Evolutionary conservation across 2,113 vertebrate species (phyloP).

Genomic region (Onychostruthus taczanowskii): DNA sequence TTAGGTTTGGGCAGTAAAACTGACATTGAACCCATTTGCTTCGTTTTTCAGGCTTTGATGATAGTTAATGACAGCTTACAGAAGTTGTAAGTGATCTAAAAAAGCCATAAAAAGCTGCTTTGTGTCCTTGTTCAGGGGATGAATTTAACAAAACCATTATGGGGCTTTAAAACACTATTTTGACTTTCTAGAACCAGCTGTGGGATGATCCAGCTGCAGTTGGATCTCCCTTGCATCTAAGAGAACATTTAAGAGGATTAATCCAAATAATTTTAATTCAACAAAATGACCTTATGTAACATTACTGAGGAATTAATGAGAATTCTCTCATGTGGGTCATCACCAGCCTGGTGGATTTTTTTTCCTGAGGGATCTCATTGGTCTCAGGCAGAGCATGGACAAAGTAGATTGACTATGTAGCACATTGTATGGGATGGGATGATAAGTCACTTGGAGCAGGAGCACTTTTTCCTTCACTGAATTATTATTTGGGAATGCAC

Average conservation of each 20-base stretch:
- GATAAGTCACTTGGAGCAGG: neutral
- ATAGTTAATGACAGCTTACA: constrained; percentile 52
- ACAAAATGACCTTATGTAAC: constrained; percentile 23
- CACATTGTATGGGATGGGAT: neutral
- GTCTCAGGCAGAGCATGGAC: neutral
- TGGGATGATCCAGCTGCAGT: constrained; percentile 1
- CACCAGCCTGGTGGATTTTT: neutral
- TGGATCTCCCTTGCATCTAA: constrained; percentile 32
- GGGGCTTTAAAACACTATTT: constrained; percentile 47
- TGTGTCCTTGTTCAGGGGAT: constrained; percentile 38
- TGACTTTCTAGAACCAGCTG: constrained; percentile 38
- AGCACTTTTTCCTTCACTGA: neutral
- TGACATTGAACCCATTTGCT: constrained; percentile 49
- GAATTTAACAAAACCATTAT: constrained; percentile 45
- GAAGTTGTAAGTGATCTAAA: constrained; percentile 52
- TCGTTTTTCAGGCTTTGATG: constrained; percentile 38
- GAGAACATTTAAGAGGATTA: constrained; percentile 62
- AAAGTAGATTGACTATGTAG: neutral
- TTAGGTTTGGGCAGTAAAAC: constrained; percentile 60
- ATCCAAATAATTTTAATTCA: constrained; percentile 65
- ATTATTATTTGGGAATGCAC: neutral
- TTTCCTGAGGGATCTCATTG: neutral
- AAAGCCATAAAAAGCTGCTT: constrained; percentile 52
- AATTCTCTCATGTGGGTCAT: constrained; percentile 45
- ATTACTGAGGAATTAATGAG: constrained; percentile 11